Evolutionary conservation across 2,113 vertebrate genomes (phyloP), one percentile per base, ranked within the genome.

Genomic region (Epinephelus cyanopodus): DNA sequence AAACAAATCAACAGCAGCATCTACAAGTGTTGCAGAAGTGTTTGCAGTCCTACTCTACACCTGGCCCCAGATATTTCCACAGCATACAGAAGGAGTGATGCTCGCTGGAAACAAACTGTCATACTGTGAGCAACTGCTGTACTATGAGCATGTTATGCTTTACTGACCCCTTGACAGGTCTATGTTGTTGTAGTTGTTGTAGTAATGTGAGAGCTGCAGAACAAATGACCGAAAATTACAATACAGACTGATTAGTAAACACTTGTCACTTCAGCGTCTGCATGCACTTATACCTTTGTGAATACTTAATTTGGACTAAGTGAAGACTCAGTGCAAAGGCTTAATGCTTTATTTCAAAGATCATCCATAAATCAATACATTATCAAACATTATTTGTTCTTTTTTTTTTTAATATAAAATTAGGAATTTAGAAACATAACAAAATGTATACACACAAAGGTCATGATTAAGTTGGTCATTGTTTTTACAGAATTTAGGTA

Each of bases 341-440:
- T 87, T 81, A 67, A 88, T 86, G 65, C 94, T 95, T 95, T 95
- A 95, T 94, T 95, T 93, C 67, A 86, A 27, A 87, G 2, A 77
- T 69, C 10, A 74, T 90, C 62, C 52, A 81, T 45, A 88, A 87
- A 78, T 57, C 39, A 77, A 74, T 67, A 84, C 69, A 78, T 67
- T 70, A 76, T 77, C 64, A 81, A 75, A 62, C 23, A 23, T 74
- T 45, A 64, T 69, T 60, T 69, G 7, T 63, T 72, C 6, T 27
- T 65, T 79, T 4, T 79, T 4, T 72, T 70, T 74, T 3, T 67
- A 58, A 47, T 58, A 82, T 71, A 62, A 81, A 70, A 90, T 57
- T 74, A 25, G 4, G 3, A 58, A 33, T 74, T 77, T 85, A 87
- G 66, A 64, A 82, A 79, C 27, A 75, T 27, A 56, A 79, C 73